Evolutionary conservation across 2,113 vertebrate species (phyloP).

Genomic region (Clupea harengus): DNA sequence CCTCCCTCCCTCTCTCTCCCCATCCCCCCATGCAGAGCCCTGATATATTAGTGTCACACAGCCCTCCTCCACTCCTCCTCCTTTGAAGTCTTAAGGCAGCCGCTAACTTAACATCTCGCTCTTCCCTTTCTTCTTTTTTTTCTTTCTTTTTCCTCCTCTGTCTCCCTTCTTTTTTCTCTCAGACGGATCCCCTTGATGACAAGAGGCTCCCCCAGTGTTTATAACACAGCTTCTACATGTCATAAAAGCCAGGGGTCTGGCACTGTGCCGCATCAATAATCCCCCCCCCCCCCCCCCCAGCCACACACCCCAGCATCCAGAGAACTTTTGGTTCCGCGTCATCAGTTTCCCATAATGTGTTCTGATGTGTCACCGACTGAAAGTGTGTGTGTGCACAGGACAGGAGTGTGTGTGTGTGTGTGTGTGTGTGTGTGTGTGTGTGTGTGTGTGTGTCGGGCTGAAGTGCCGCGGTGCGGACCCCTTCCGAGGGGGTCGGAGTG

Average conservation of each 20-base stretch:
- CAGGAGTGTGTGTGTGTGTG: neutral
- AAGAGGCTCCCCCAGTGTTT: slow-evolving; percentile 46
- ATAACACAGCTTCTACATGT: slow-evolving; percentile 49
- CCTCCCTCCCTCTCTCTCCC: too few species aligned
- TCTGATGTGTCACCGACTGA: slow-evolving; percentile 35
- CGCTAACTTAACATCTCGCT: neutral
- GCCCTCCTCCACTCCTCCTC: slow-evolving; percentile 11
- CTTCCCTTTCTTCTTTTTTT: neutral
- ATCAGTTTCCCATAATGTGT: slow-evolving; percentile 15
- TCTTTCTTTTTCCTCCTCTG: neutral
- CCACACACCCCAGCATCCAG: neutral
- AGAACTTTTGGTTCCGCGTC: slow-evolving; percentile 25
- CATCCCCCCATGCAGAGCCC: neutral
- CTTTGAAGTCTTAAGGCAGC: slow-evolving; percentile 53
- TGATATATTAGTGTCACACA: neutral
- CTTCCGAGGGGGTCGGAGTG: neutral
- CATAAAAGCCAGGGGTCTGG: slow-evolving; percentile 30
- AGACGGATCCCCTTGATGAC: slow-evolving; percentile 59
- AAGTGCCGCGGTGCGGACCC: neutral
- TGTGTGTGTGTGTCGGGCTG: neutral
- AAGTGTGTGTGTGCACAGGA: neutral
- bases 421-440: neutral
- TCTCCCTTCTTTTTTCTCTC: slow-evolving; percentile 30
- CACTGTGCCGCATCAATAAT: slow-evolving; percentile 10
- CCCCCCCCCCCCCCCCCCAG: neutral